phyloP scores from a whole-genome alignment of 1,140 invertebrate genomes.

The Drosophila tristis region DNA sequence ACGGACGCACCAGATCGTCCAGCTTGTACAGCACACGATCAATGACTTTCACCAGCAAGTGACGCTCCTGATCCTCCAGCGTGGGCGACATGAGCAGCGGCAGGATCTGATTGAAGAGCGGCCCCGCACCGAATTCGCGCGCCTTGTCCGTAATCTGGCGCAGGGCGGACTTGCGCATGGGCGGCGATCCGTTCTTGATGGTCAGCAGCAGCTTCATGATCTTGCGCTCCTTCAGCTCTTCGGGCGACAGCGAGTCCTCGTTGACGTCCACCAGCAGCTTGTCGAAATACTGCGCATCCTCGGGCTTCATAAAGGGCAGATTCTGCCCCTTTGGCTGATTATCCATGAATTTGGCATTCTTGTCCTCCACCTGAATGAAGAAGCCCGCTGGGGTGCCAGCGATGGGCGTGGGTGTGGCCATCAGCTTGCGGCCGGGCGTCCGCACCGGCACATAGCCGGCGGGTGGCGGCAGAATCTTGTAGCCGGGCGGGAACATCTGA shows the following conservation, averaged over 20 bases:
- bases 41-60: slow-evolving; percentile 99
- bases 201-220: slow-evolving; percentile 99
- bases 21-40: slow-evolving; percentile 99
- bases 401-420: slow-evolving; percentile 98
- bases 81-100: slow-evolving; percentile 99
- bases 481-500: slow-evolving; percentile 98
- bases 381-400: slow-evolving; percentile 97
- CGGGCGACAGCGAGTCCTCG: slow-evolving; percentile 96
- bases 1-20: slow-evolving; percentile 99
- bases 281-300: slow-evolving; percentile 99
- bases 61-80: slow-evolving; percentile 99
- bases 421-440: slow-evolving; percentile 98
- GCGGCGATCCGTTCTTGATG: slow-evolving; percentile 99
- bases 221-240: slow-evolving; percentile 99
- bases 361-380: slow-evolving; percentile 96
- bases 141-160: slow-evolving; percentile 99
- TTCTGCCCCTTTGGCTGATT: slow-evolving; percentile 97
- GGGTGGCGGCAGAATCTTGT: slow-evolving; percentile 98
- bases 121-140: slow-evolving; percentile 98
- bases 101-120: slow-evolving; percentile 99
- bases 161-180: slow-evolving; percentile 98
- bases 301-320: slow-evolving; percentile 99
- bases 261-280: slow-evolving; percentile 99
- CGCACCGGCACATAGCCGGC: slow-evolving; percentile 98
- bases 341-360: slow-evolving; percentile 94